Evolutionary conservation across 2,888 invertebrate genomes (phyloP).

Genomic region (Diploptera punctata): DNA sequence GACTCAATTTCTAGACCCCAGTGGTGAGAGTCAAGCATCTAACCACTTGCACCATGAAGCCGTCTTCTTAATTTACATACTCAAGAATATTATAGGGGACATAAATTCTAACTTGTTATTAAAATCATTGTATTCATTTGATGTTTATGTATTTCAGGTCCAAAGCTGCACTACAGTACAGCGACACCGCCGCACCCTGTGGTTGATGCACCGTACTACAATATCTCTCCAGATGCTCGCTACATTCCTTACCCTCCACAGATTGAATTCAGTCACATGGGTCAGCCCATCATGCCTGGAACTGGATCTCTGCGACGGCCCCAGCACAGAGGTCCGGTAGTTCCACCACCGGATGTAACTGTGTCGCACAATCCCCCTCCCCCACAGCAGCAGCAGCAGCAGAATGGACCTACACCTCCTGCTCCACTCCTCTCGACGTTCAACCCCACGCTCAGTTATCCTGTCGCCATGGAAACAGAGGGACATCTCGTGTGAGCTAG

Average conservation of each 20-base stretch:
- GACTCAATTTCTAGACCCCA: too few relatives aligned
- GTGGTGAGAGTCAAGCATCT: too few relatives aligned
- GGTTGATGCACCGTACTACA: slow-evolving; percentile 79
- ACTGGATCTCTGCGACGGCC: slow-evolving; percentile 64
- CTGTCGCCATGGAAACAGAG: slow-evolving; percentile 48
- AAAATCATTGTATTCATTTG: background rate
- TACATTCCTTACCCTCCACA: slow-evolving; percentile 83
- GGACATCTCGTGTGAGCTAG: slow-evolving; percentile 50
- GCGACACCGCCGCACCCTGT: slow-evolving; percentile 74
- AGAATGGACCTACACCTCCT: slow-evolving; percentile 38
- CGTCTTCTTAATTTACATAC: too few relatives aligned
- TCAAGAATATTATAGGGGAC: too few relatives aligned
- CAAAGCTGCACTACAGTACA: slow-evolving; percentile 67
- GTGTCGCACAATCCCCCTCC: slow-evolving; percentile 56
- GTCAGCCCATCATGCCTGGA: slow-evolving; percentile 59
- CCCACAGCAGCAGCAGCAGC: slow-evolving; percentile 28
- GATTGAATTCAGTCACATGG: slow-evolving; percentile 66
- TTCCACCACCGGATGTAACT: slow-evolving; percentile 58
- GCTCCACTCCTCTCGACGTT: slow-evolving; percentile 50
- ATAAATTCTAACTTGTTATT: too few relatives aligned
- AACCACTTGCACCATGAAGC: too few relatives aligned
- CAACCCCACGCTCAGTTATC: slow-evolving; percentile 50
- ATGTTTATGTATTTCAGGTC: slow-evolving; percentile 51
- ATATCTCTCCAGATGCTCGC: slow-evolving; percentile 72
- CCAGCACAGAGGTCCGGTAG: slow-evolving; percentile 43